Evolutionary conservation across 2,113 vertebrate species (phyloP), one percentile per base, ranked within the genome.

Genomic region (Halichoeres trimaculatus): DNA sequence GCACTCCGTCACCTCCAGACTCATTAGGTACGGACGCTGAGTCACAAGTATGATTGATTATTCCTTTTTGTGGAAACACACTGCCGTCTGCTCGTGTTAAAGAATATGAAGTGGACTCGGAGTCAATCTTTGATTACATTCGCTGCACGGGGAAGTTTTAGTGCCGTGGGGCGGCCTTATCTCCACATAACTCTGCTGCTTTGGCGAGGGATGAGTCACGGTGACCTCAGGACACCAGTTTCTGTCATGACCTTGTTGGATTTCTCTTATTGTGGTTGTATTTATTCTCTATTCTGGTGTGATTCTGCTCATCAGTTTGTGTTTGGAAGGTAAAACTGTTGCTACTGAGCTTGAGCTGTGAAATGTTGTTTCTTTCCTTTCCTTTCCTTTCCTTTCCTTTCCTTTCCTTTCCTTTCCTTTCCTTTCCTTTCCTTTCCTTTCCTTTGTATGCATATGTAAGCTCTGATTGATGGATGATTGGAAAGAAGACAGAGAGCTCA

Each of bases 41-140:
- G 66, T 89, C 84, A 66, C 58, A 56, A 26, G 55, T 40, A 47
- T 73, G 74, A 89, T 66, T 81, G 78, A 87, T 87, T 81, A 71
- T 70, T 70, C 53, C 65, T 64, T 52, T 19, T 1, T 10, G 71
- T n/a, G 22, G 56, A 74, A 84, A 74, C 70, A 56, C 84, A 66
- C 61, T 52, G 61, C 65, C 66, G 68, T 58, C 54, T 67, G 70
- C 35, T 22, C 38, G 9, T 71, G 80, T 78, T 59, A 60, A 43
- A 73, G 74, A 84, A 78, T 57, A 81, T 61, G 62, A 76, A 74
- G 68, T 68, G 69, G 71, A 45, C 77, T 59, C 17, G 10, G 58
- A 76, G 62, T 59, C 52, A 10, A 24, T 50, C n/a, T 58, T 75
- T 72, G 75, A 82, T 80, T 78, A 64, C 20, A 52, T 70, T 54